A percentile compares a stretch with the other conserved stretches of the same genome.
Evolutionary conservation across 1,140 invertebrate species (phyloP).

Genomic region (Ceratitis capitata): DNA sequence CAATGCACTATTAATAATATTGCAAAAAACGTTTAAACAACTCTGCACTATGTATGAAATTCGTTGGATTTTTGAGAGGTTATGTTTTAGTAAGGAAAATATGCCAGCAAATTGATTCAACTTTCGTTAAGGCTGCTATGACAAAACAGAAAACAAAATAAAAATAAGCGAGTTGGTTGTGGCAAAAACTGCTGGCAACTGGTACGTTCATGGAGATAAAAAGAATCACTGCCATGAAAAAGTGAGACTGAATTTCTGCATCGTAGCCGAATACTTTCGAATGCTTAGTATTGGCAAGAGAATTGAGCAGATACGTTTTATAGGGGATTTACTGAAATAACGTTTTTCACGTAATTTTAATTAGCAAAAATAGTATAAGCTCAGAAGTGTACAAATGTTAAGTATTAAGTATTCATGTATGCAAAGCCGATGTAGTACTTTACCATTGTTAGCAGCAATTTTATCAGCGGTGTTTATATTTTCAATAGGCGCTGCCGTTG

Average conservation of each 20-base stretch:
- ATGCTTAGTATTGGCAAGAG: not conserved
- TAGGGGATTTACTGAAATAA: not conserved
- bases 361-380: not conserved
- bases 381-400: not conserved
- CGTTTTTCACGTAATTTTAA: not conserved
- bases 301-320: not conserved
- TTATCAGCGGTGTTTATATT: constrained; percentile 54
- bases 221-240: not conserved
- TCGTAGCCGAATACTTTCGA: too few relatives aligned
- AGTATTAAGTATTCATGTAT: not conserved
- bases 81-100: not conserved
- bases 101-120: not conserved
- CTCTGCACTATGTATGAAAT: not conserved
- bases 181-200: constrained; percentile 2
- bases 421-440: constrained; percentile 36
- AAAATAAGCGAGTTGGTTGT: not conserved
- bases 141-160: not conserved
- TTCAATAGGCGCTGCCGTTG: constrained; percentile 52
- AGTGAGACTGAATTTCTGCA: too few relatives aligned
- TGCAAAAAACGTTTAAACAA: not conserved
- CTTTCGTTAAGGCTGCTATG: not conserved
- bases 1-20: not conserved
- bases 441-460: constrained; percentile 61
- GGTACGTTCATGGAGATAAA: not conserved
- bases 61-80: not conserved